Percentiles rank a stretch among this genome's conserved stretches.
Conservation (phyloP, 2,888 invertebrate genomes). For the Teinopalpus imperialis region DNA sequence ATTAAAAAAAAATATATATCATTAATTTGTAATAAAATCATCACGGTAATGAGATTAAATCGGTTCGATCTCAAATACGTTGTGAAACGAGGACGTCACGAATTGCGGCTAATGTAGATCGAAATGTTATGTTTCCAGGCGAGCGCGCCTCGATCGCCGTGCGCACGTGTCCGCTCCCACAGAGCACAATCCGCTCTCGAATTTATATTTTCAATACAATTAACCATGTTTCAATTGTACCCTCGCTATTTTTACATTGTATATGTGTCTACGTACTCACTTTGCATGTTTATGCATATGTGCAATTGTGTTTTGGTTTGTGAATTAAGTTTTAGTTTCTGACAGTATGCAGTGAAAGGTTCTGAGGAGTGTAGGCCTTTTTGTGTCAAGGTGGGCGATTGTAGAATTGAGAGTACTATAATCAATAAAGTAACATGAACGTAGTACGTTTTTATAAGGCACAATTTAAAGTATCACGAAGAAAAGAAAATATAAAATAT, state of each 20-base stretch:
- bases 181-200: constrained; percentile 28
- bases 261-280: background rate
- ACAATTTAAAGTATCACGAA: too few relatives aligned
- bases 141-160: constrained; percentile 33
- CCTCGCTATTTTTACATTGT: background rate
- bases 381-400: too few relatives aligned
- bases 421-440: too few relatives aligned
- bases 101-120: constrained; percentile 60
- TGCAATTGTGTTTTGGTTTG: background rate
- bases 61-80: constrained; percentile 42
- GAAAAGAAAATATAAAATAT: too few relatives aligned
- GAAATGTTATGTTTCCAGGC: constrained; percentile 58
- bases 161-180: constrained; percentile 58
- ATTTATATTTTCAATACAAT: constrained; percentile 27
- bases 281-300: background rate
- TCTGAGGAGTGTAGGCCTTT: too few relatives aligned
- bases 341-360: too few relatives aligned
- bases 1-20: too few relatives aligned
- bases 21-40: too few relatives aligned
- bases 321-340: too few relatives aligned
- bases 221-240: constrained; percentile 19
- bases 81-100: constrained; percentile 53
- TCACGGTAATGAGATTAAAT: constrained; percentile 27
- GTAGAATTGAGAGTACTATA: too few relatives aligned
- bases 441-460: too few relatives aligned